Evolutionary conservation across 2,888 invertebrate genomes (phyloP), one percentile per base, ranked within the genome.

Genomic region (Stenodera caucasica): DNA sequence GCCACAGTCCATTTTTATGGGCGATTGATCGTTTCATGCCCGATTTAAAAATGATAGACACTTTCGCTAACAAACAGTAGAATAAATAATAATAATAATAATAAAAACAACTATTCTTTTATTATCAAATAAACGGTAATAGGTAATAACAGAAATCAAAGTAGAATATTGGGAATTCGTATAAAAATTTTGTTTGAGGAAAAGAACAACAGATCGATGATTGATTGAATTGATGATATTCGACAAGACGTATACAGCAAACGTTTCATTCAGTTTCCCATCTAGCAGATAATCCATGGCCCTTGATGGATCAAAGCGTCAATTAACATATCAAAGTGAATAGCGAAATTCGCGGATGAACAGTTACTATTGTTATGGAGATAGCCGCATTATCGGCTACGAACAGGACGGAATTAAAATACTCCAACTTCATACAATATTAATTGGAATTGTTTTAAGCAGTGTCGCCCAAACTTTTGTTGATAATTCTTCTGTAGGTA

Each of bases 291-390:
- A 63, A 63, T 63, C 63, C 50, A 55, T 26, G 57, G 57, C 59
- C 63, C 58, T 60, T 54, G 60, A 23, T 30, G 57, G 63, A 68
- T 74, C 72, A 76, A 76, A 75, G 74, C 73, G 63, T 54, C 55
- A 62, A 75, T 77, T 77, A 74, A 70, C 77, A 77, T 77, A 76
- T 76, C 76, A 76, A 77, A 77, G 76, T 73, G 72, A 66, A 64
- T 68, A 65, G 66, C 67, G 72, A 73, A 75, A 73, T 74, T 72
- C 66, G 73, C 68, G 65, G 68, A 65, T 70, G 70, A 71, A 65
- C 70, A 71, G 71, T 70, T 69, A 71, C 72, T 67, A 76, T 77
- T 77, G 76, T 76, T 71, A 77, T 77, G 77, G 74, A 75, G 75
- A 77, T 77, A 67, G 58, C 66, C 65, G 67, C 63, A 75, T 75